These are phyloP conservation scores for Lapara coniferarum DNA, from an alignment of 2,888 invertebrate genomes.

Conservation along the genomic window DNA sequence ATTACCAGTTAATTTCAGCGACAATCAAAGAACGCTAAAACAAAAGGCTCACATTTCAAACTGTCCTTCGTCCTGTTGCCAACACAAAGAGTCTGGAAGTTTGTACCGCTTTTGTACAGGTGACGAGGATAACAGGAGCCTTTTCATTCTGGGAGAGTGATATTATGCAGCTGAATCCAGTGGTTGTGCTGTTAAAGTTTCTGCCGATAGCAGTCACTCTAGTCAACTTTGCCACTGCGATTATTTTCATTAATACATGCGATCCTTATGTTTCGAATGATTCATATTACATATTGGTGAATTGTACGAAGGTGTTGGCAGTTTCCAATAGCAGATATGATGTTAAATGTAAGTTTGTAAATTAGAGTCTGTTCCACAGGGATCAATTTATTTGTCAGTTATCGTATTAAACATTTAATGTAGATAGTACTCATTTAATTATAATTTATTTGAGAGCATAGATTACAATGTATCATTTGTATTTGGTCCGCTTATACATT, in stretches of 20 bases:
- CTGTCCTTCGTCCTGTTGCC: constrained; percentile 5
- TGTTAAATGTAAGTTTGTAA: constrained; percentile 51
- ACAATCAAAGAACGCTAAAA: background rate
- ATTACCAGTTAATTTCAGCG: constrained; percentile 9
- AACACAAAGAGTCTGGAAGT: constrained; percentile 24
- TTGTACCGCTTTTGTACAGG: constrained; percentile 49
- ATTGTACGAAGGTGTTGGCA: constrained; percentile 58
- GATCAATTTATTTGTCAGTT: no score
- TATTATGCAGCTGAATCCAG: constrained; percentile 69
- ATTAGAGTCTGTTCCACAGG: no score
- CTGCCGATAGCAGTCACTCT: constrained; percentile 67
- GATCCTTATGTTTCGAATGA: constrained; percentile 41
- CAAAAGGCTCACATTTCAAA: constrained; percentile 11
- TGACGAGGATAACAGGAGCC: constrained; percentile 67
- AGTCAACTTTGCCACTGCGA: constrained; percentile 67
- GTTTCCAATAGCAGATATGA: constrained; percentile 44
- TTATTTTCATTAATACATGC: constrained; percentile 65
- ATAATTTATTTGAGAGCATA: no score
- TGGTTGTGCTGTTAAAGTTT: constrained; percentile 67
- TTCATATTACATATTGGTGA: constrained; percentile 50
- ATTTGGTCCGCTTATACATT: no score
- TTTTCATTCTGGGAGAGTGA: constrained; percentile 71
- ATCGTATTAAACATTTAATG: no score
- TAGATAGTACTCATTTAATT: no score
- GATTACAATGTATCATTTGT: no score